Conservation (phyloP, 2,797 vertebrate species). For the Mormyrus proboscirostris region DNA sequence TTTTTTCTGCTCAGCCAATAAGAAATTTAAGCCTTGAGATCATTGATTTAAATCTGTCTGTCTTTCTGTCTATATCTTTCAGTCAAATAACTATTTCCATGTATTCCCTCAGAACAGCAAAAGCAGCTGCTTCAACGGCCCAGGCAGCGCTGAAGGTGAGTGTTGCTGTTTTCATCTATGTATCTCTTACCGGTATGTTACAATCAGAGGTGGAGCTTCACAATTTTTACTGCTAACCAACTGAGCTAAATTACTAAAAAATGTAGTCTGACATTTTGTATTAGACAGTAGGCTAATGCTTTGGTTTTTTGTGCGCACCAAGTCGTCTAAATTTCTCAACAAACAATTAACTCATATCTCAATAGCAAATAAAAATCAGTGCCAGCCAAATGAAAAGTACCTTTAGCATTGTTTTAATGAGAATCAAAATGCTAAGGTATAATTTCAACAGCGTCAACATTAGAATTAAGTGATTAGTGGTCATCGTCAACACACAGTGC, state of each 20-base stretch:
- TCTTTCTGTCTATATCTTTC: not conserved
- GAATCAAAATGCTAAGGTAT: not conserved
- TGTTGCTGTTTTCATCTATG: conserved; percentile 6
- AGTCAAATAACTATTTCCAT: conserved; percentile 27
- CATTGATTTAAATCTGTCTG: not conserved
- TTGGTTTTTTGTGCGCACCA: not conserved
- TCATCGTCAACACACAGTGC: no score
- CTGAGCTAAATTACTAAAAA: not conserved
- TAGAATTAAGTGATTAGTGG: no score
- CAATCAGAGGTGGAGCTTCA: not conserved
- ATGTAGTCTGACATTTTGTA: not conserved
- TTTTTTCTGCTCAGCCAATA: not conserved
- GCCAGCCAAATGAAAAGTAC: not conserved
- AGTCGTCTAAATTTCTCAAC: not conserved
- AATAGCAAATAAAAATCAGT: not conserved
- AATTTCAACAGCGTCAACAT: not conserved
- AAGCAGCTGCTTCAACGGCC: conserved; percentile 26
- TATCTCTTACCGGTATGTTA: not conserved
- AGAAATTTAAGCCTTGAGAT: not conserved
- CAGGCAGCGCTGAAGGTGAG: conserved; percentile 51
- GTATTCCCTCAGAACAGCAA: conserved; percentile 48
- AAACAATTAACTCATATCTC: not conserved
- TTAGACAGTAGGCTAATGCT: not conserved
- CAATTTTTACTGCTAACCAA: not conserved
- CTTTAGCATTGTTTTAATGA: not conserved